Conservation (phyloP, 1,140 invertebrate species). For the Drosophila lini region DNA sequence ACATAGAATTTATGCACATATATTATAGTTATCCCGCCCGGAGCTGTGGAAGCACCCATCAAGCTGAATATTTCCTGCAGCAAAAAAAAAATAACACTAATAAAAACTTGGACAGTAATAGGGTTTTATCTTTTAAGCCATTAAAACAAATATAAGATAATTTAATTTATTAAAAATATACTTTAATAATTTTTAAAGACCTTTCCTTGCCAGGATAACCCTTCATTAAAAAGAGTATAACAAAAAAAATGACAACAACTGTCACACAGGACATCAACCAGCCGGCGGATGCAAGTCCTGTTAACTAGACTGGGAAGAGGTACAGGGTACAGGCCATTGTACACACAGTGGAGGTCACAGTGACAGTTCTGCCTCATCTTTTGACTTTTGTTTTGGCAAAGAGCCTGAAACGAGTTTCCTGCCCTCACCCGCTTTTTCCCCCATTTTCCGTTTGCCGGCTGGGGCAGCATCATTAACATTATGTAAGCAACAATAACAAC, state of each 20-base stretch:
- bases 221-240: not conserved
- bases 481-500: constrained; percentile 61
- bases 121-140: not conserved
- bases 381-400: constrained; percentile 73
- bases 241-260: constrained; percentile 6
- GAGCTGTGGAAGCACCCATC: constrained; percentile 5
- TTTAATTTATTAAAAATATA: not conserved
- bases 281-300: constrained; percentile 31
- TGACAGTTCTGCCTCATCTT: constrained; percentile 28
- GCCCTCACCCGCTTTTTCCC: constrained; percentile 6
- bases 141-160: not conserved
- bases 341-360: constrained; percentile 38
- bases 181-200: not conserved
- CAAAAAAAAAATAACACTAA: not conserved
- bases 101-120: constrained; percentile 9
- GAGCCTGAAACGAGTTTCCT: constrained; percentile 69
- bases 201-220: not conserved
- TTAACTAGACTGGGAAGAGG: constrained; percentile 30
- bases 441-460: constrained; percentile 45
- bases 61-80: constrained; percentile 8
- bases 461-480: constrained; percentile 79
- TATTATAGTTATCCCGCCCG: not conserved
- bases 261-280: constrained; percentile 18
- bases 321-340: constrained; percentile 13
- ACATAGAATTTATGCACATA: constrained; percentile 1